These are phyloP conservation scores for Acanthosepion pharaonis DNA, from an alignment of 2,888 invertebrate species.

Conservation along the genomic window DNA sequence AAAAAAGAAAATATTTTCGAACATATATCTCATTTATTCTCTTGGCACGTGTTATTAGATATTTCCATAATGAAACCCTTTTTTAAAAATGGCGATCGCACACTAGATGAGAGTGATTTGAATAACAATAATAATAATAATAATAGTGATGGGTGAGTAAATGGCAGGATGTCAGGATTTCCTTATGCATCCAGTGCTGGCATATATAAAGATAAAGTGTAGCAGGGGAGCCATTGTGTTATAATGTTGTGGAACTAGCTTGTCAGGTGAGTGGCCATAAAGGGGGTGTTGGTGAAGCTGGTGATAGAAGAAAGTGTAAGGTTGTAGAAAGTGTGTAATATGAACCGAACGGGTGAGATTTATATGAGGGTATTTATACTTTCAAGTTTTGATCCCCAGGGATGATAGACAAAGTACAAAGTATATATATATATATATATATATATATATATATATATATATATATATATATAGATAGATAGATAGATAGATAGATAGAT, in stretches of 20 bases:
- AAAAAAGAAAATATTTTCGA: background rate
- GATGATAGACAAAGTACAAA: background rate
- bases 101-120: background rate
- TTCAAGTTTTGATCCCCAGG: background rate
- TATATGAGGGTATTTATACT: background rate
- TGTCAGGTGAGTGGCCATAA: background rate
- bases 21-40: background rate
- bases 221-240: background rate
- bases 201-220: background rate
- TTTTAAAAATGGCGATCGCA: conserved; percentile 6
- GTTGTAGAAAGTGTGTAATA: background rate
- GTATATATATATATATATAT: background rate
- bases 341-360: background rate
- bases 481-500: background rate
- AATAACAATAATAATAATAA: background rate
- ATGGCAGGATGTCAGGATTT: background rate
- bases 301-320: background rate
- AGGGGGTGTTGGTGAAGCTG: background rate
- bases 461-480: background rate
- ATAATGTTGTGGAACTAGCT: background rate
- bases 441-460: background rate
- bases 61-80: background rate
- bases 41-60: background rate
- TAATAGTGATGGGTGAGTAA: background rate
- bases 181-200: background rate